Base-by-base conservation (phyloP, 2,888 invertebrate genomes). In the Eledona agricola region DNA sequence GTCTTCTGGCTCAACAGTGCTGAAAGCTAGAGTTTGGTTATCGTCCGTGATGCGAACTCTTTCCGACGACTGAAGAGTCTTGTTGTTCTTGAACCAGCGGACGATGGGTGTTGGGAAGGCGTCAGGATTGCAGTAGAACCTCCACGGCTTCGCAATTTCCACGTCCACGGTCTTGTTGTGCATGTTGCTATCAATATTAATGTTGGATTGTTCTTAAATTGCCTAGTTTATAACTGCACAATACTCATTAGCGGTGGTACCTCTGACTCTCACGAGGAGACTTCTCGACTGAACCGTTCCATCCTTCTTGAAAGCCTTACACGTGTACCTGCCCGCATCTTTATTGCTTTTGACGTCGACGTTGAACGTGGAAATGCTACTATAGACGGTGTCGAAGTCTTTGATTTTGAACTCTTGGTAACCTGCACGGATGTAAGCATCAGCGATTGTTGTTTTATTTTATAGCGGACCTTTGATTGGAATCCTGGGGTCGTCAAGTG, bases 21-120 rank as follows among this genome's bases (percentile, higher is more conserved):
- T 4, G 29, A 29, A n/a, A 4, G 15, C n/a, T n/a, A 29, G 11
- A 11, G 29, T 29, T 29, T 29, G 29, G 12, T 29, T 29, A n/a
- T 29, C 15, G 2, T 29, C 29, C 15, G 2, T 12, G 15, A 29
- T 7, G 1, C 1, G n/a, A 12, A 29, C 3, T 10, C 15, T 29
- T 4, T 1, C 10, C 1, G 29, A 29, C 4, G 2, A 13, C 2
- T 3, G 4, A n/a, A 29, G n/a, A 4, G 29, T 12, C 4, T 1
- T 3, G 5, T 29, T 29, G 16, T 17, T 19, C 4, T 32, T 16
- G 17, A 9, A 32, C 32, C 32, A 32, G 1, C 5, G n/a, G 3
- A 32, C 7, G 5, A 3, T 12, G n/a, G 32, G 32, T 2, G 32
- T 32, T 7, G 32, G 32, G n/a, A 17, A 32, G 1, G 17, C 32